phyloP scores from a whole-genome alignment of 2,888 invertebrate genomes.

The Mythimna loreyi region DNA sequence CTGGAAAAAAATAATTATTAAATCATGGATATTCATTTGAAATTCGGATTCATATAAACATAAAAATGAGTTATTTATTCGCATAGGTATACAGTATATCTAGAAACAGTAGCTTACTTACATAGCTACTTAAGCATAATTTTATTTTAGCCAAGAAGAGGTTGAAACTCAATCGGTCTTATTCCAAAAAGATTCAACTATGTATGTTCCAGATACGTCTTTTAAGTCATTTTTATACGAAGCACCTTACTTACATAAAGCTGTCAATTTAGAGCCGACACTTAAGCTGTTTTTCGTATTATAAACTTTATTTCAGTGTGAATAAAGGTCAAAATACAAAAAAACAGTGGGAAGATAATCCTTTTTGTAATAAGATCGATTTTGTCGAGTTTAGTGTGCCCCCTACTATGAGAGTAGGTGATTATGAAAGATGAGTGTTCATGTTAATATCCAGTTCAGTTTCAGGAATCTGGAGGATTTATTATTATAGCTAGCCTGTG shows the following conservation, averaged over 20 bases:
- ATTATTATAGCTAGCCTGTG: no score
- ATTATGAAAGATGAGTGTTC: not conserved
- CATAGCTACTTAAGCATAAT: not conserved
- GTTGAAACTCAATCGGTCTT: not conserved
- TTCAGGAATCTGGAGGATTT: not conserved
- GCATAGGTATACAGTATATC: not conserved
- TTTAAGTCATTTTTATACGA: not conserved
- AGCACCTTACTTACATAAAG: not conserved
- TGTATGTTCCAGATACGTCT: not conserved
- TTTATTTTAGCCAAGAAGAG: not conserved
- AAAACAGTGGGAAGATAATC: not conserved
- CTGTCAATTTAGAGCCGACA: not conserved
- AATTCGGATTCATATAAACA: not conserved
- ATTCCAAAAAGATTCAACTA: not conserved
- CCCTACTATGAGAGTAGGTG: not conserved
- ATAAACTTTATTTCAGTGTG: not conserved
- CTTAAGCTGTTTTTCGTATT: not conserved
- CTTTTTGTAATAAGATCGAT: not conserved
- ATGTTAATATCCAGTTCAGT: not conserved
- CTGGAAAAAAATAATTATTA: conserved; percentile 62
- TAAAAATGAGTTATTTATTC: not conserved
- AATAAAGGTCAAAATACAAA: conserved; percentile 4
- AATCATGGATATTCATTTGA: not conserved
- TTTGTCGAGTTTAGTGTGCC: not conserved
- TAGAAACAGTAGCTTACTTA: not conserved